These are phyloP conservation scores for Varanus komodoensis DNA, from an alignment of 2,113 vertebrate species.

Conservation along the genomic window DNA sequence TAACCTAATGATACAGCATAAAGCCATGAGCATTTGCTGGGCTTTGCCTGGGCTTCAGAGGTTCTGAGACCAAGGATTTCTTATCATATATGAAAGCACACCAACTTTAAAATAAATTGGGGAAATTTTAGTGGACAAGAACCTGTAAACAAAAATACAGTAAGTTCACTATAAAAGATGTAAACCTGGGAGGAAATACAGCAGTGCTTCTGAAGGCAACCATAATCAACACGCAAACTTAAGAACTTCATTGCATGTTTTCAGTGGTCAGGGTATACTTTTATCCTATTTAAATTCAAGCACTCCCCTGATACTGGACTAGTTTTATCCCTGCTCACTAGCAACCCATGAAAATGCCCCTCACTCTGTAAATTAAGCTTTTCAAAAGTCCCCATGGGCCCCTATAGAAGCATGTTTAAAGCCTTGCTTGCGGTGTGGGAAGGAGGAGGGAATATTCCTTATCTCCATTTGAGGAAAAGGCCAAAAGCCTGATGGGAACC, in stretches of 20 bases:
- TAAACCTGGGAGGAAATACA: neutral
- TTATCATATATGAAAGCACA: neutral
- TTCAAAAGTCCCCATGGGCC: too few species aligned
- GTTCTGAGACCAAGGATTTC: neutral
- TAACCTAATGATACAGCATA: neutral
- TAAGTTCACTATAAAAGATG: too few species aligned
- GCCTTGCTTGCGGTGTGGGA: too few species aligned
- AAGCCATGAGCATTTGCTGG: neutral
- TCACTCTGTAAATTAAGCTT: too few species aligned
- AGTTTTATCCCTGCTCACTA: too few species aligned
- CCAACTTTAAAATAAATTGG: neutral
- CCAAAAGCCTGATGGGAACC: too few species aligned
- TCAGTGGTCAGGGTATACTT: neutral
- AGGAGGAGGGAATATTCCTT: too few species aligned
- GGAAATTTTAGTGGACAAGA: neutral
- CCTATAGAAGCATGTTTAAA: too few species aligned
- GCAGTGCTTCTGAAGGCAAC: neutral
- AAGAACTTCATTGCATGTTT: neutral
- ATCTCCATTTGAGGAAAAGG: too few species aligned
- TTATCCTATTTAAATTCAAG: neutral
- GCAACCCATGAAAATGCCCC: too few species aligned
- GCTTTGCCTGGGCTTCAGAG: neutral
- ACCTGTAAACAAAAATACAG: neutral
- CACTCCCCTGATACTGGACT: too few species aligned
- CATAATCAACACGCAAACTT: neutral